These are phyloP conservation scores for Thumatha senex DNA, from an alignment of 2,888 invertebrate species.

Conservation along the genomic window DNA sequence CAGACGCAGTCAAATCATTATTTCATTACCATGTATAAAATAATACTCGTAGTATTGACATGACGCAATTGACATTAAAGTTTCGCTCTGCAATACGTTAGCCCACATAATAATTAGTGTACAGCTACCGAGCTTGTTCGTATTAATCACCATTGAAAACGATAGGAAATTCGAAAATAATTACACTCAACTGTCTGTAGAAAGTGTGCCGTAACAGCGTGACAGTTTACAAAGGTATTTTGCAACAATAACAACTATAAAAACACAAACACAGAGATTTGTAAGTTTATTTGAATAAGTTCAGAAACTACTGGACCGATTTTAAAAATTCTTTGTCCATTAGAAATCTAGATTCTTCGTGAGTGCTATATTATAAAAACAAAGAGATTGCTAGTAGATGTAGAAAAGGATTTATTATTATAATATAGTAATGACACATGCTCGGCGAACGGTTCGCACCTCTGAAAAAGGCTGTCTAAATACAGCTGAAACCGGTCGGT, in stretches of 20 bases:
- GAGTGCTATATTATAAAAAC: no score
- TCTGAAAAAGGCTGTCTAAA: no score
- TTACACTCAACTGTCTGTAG: conserved; percentile 27
- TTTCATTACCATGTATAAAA: neutral
- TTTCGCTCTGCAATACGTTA: conserved; percentile 2
- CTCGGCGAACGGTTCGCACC: no score
- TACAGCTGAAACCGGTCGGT: no score
- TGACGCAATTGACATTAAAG: neutral
- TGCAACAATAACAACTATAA: conserved; percentile 16
- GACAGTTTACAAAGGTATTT: conserved; percentile 18
- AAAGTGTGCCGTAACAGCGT: conserved; percentile 27
- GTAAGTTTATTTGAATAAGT: no score
- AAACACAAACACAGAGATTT: neutral
- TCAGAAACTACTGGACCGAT: no score
- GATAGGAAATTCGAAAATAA: conserved; percentile 28
- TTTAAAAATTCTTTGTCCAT: no score
- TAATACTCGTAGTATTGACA: neutral
- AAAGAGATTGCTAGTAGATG: no score
- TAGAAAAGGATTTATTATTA: no score
- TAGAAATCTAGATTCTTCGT: no score
- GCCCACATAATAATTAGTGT: conserved; percentile 10
- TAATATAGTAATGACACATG: no score
- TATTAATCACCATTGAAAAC: conserved; percentile 24
- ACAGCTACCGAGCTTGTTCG: conserved; percentile 5
- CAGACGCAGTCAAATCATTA: neutral